phyloP scores from a whole-genome alignment of 2,888 invertebrate genomes.

The Cantharis rustica region DNA sequence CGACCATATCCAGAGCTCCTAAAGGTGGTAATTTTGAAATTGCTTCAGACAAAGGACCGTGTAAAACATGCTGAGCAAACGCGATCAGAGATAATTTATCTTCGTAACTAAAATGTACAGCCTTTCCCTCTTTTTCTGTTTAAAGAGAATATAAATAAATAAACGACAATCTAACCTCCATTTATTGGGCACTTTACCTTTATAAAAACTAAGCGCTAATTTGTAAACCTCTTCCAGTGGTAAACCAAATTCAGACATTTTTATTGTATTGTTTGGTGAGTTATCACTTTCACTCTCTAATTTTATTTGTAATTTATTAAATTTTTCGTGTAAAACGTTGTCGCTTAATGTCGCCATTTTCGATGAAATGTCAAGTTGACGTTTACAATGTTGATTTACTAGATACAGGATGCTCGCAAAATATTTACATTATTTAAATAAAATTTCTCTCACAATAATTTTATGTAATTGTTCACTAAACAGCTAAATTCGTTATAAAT shows the following conservation, averaged over 20 bases:
- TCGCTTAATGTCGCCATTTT: background rate
- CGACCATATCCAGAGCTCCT: slow-evolving; percentile 94
- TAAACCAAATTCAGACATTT: slow-evolving; percentile 64
- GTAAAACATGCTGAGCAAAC: slow-evolving; percentile 86
- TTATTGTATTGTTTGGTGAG: slow-evolving; percentile 31
- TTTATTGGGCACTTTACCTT: slow-evolving; percentile 67
- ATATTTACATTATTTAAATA: background rate
- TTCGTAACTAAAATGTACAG: slow-evolving; percentile 90
- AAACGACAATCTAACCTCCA: slow-evolving; percentile 9
- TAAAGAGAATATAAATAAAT: slow-evolving; percentile 18
- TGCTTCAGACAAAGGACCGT: slow-evolving; percentile 79
- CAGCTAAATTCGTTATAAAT: too few relatives aligned
- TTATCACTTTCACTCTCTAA: slow-evolving; percentile 24
- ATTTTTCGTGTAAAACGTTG: slow-evolving; percentile 38
- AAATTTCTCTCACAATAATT: background rate
- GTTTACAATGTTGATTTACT: background rate
- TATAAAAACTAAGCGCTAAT: slow-evolving; percentile 88
- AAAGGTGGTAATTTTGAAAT: slow-evolving; percentile 73
- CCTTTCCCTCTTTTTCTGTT: slow-evolving; percentile 96
- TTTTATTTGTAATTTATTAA: slow-evolving; percentile 44
- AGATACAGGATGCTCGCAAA: background rate
- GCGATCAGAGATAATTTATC: slow-evolving; percentile 91
- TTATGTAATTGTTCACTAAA: too few relatives aligned
- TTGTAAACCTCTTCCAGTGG: slow-evolving; percentile 83
- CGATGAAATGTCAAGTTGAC: background rate